Evolutionary conservation across 2,888 invertebrate species (phyloP), one percentile per base, ranked within the genome.

Genomic region (Hesperia comma): DNA sequence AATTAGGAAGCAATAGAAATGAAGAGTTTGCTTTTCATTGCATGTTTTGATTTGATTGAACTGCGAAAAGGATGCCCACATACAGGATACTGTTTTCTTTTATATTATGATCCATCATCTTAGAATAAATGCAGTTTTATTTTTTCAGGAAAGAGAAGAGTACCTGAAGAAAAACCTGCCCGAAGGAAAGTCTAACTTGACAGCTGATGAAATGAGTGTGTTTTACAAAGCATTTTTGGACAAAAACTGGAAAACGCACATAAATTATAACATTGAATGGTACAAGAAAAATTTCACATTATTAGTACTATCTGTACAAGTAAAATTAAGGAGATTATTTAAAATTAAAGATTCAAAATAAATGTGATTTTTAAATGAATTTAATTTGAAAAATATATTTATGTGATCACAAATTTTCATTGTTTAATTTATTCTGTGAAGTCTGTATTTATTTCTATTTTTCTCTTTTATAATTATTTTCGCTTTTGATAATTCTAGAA

Each of bases 151-250:
- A 87, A 90, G 87, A 72, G 93, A 94, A 72, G 88, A 92, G 41
- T 95, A 94, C 76, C 80, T 95, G 4, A 86, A 88, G 71, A 83
- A 86, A 43, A 88, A 92, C 63, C 71, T 90, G 15, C 92, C 93
- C 55, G 88, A 90, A 61, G 82, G 88, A 7, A 88, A 94, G 72
- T 88, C 93, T 63, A 94, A 94, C 51, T 82, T 96, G 21, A 94
- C 95, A 5, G 95, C 97, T 0, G 97, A 97, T 86, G 96, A 97
- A 86, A 96, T 98, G 96, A 97, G 98, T 76, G 94, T 95, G 26
- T 98, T 98, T 86, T 98, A 98, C 81, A 97, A 97, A 88, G 86
- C 94, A 58, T 98, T 98, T 83, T 90, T 98, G 14, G 96, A 98
- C 83, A 95, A 96, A 79, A 96, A 98, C 83, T 96, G 96, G 95